These are phyloP conservation scores for Odontocerum albicorne DNA, from an alignment of 2,888 invertebrate species.

Conservation along the genomic window DNA sequence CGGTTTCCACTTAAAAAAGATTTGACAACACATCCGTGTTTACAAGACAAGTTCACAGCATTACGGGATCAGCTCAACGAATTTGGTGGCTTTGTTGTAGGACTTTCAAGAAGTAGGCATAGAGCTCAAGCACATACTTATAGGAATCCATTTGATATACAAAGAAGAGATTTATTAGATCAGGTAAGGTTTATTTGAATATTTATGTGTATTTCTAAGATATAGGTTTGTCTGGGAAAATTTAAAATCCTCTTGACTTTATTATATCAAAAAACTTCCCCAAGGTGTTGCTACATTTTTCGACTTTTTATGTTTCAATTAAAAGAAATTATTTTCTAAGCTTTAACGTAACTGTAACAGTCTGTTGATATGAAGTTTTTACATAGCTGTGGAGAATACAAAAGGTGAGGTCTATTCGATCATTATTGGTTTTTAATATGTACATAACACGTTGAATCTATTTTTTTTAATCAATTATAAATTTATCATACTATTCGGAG, in stretches of 20 bases:
- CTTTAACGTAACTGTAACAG: too few species aligned
- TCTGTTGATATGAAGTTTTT: too few species aligned
- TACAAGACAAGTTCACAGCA: slow-evolving; percentile 80
- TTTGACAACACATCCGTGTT: slow-evolving; percentile 76
- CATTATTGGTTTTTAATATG: too few species aligned
- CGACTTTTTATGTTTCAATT: neutral
- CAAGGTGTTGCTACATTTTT: too few species aligned
- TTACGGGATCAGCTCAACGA: slow-evolving; percentile 85
- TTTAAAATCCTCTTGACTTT: neutral
- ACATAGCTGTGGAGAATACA: too few species aligned
- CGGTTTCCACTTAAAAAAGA: slow-evolving; percentile 76
- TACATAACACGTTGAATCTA: too few species aligned
- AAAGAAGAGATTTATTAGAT: slow-evolving; percentile 82
- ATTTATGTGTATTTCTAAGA: too few species aligned
- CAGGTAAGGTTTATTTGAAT: slow-evolving; percentile 70
- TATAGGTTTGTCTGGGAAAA: too few species aligned
- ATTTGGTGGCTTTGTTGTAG: slow-evolving; percentile 81
- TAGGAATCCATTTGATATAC: slow-evolving; percentile 95
- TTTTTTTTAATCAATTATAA: too few species aligned
- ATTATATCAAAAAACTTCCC: neutral
- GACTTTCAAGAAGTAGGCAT: slow-evolving; percentile 60
- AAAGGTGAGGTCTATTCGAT: too few species aligned
- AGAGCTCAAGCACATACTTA: slow-evolving; percentile 66
- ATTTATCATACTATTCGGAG: too few species aligned
- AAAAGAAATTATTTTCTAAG: neutral